phyloP scores from a whole-genome alignment of 2,888 invertebrate species.

The Keiferia lycopersicella region DNA sequence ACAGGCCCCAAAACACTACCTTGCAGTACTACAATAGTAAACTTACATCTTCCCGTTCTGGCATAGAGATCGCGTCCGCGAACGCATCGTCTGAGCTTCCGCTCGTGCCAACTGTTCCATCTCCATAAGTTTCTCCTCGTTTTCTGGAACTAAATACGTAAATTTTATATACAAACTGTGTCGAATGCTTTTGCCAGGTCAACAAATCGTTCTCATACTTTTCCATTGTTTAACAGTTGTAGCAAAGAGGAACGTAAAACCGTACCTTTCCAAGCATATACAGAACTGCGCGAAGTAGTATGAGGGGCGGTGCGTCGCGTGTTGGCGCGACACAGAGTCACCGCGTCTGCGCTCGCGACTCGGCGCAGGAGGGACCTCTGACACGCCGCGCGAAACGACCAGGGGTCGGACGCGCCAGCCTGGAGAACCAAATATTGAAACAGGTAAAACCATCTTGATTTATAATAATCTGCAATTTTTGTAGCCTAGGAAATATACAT shows the following conservation, averaged over 20 bases:
- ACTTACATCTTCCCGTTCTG: conserved; percentile 81
- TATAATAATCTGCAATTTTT: neutral
- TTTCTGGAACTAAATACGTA: conserved; percentile 68
- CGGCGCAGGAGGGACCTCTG: conserved; percentile 73
- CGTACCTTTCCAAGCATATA: conserved; percentile 82
- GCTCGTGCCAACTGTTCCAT: conserved; percentile 84
- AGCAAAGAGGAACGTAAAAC: neutral
- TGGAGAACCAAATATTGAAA: conserved; percentile 34
- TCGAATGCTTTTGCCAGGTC: neutral
- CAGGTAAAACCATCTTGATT: neutral
- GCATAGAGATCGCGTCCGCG: conserved; percentile 80
- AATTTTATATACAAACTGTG: neutral
- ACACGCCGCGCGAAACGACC: conserved; percentile 80
- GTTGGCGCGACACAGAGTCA: conserved; percentile 69
- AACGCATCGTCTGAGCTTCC: conserved; percentile 81
- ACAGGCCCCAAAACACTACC: neutral
- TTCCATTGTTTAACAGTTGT: neutral
- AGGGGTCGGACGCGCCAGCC: conserved; percentile 79
- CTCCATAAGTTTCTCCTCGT: conserved; percentile 80
- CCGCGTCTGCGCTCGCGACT: conserved; percentile 77
- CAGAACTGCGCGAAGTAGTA: conserved; percentile 87
- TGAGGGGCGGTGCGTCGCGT: conserved; percentile 76
- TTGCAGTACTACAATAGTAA: neutral
- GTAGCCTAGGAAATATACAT: neutral
- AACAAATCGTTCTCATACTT: neutral